These are phyloP conservation scores for Limosa lapponica DNA, from an alignment of 2,797 vertebrate species.

Conservation along the genomic window DNA sequence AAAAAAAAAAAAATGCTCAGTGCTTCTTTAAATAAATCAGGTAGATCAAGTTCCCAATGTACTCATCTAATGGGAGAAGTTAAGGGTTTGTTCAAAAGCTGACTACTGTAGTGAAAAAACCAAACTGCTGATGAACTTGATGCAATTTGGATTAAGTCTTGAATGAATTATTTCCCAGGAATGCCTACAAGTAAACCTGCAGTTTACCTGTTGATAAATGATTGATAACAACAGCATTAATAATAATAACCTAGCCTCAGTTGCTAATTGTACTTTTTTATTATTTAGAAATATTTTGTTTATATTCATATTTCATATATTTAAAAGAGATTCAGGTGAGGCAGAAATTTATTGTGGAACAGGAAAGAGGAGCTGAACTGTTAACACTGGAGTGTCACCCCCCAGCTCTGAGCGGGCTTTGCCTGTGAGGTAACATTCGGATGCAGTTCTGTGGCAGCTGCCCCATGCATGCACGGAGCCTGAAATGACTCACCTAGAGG, in stretches of 20 bases:
- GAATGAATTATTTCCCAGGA: not conserved
- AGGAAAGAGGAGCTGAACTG: not conserved
- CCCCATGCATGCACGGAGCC: fast-evolving
- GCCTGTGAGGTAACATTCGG: not conserved
- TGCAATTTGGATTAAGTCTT: not conserved
- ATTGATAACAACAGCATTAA: not conserved
- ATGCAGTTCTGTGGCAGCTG: not conserved
- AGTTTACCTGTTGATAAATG: not conserved
- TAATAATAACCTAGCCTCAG: not conserved
- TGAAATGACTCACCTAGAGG: not conserved
- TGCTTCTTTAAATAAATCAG: not conserved
- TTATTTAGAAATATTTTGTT: not conserved
- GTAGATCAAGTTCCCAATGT: not conserved
- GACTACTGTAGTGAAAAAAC: not conserved
- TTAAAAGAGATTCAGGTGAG: not conserved
- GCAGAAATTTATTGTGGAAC: not conserved
- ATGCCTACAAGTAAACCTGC: not conserved
- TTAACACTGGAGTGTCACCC: not conserved
- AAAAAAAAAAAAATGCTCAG: not conserved
- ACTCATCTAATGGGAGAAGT: not conserved
- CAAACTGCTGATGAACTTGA: not conserved
- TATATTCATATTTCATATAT: not conserved
- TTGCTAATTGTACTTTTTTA: not conserved
- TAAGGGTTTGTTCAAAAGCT: not conserved
- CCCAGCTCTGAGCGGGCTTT: fast-evolving